Percentiles rank a stretch among this genome's conserved stretches.
Conservation (phyloP, 2,113 vertebrate species). For the Psilopsiagon aurifrons region DNA sequence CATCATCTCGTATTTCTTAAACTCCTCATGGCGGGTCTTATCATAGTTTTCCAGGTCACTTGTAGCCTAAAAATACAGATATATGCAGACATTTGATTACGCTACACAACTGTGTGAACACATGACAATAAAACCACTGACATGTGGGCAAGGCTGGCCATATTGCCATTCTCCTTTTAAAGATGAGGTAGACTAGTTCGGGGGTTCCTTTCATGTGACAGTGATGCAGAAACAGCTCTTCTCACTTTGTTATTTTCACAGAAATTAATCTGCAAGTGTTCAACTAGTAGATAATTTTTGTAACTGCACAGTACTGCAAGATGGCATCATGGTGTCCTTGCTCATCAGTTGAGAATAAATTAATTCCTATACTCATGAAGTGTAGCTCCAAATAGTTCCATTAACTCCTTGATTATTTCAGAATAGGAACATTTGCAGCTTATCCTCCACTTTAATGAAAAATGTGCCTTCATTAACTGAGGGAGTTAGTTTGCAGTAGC, state of each 20-base stretch:
- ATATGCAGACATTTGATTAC: not conserved
- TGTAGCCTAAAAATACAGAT: conserved; percentile 81
- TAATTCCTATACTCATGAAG: not conserved
- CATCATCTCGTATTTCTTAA: conserved; percentile 97
- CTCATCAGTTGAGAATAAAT: not conserved
- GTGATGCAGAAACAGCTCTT: not conserved
- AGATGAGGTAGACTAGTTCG: not conserved
- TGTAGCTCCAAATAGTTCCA: not conserved
- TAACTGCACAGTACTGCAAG: not conserved
- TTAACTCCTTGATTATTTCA: not conserved
- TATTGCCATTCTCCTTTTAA: not conserved
- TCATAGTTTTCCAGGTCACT: conserved; percentile 94
- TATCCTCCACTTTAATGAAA: not conserved
- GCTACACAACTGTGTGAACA: not conserved
- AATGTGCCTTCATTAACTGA: not conserved
- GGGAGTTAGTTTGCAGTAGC: not conserved
- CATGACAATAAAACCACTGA: not conserved
- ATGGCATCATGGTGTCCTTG: not conserved
- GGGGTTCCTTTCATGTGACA: not conserved
- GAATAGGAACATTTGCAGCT: not conserved
- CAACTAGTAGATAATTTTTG: not conserved
- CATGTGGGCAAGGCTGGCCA: not conserved
- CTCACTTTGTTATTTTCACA: not conserved
- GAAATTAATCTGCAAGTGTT: not conserved
- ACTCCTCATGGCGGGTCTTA: conserved; percentile 94